Base-by-base conservation (phyloP, 2,797 vertebrate species). In the Champsocephalus gunnari region DNA sequence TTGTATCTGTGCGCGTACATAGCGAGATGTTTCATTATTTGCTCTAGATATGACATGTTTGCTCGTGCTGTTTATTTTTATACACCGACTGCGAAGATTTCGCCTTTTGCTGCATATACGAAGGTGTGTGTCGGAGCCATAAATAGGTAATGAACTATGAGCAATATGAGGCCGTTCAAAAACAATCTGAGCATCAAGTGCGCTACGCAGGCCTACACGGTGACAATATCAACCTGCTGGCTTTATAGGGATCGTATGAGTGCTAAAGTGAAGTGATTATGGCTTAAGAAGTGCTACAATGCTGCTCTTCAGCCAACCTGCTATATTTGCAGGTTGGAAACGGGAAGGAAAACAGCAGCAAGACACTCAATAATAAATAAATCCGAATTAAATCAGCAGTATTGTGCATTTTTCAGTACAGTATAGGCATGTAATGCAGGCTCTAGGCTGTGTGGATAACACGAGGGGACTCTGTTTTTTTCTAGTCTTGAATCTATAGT, bases 71-170 rank as follows among this genome's bases (percentile, higher is more conserved):
- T 45, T 24, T 60, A 72, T 53, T 45, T 16, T 14, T 45, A n/a
- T 12, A 65, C 65, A 19, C 62, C 41, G 49, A 64, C 81, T 64
- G 81, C 57, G 59, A 73, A 71, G 79, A 67, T 81, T 87, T 79
- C 24, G 57, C 68, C 70, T 91, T 38, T 89, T 93, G 88, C 91
- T 93, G 92, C 92, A 90, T 91, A 73, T 68, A 66, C 61, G 85
- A 88, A 94, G 92, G 90, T 93, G 92, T 91, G 84, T 80, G 87
- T 90, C 89, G 84, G 82, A 89, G 80, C 72, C 91, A 90, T 90
- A 87, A 87, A 92, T 92, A 90, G 86, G 84, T 92, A 87, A 92
- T 90, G 90, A 89, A 89, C 81, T 86, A 61, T 73, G 87, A 85
- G 85, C 83, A 56, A 75, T 73, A 43, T 49, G 45, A 83, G 85